These are phyloP conservation scores for Cheilosia grossa DNA, from an alignment of 2,888 invertebrate genomes.

Conservation along the genomic window DNA sequence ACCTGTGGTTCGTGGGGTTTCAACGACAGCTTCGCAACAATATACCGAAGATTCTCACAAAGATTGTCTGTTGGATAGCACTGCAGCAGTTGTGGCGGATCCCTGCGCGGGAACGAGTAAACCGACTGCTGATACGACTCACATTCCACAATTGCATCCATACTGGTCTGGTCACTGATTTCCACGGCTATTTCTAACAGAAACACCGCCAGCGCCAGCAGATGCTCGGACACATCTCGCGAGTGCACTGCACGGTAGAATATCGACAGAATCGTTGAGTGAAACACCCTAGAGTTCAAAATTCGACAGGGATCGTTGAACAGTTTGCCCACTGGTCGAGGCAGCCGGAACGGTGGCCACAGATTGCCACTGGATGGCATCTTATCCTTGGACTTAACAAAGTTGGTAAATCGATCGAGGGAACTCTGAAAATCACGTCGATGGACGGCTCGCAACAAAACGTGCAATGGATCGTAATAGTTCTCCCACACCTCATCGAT, in stretches of 20 bases:
- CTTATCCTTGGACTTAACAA: slow-evolving; percentile 86
- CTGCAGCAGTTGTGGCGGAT: slow-evolving; percentile 83
- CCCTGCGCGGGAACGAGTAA: slow-evolving; percentile 79
- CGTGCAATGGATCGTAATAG: slow-evolving; percentile 97
- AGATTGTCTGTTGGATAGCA: slow-evolving; percentile 90
- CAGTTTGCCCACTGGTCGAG: slow-evolving; percentile 86
- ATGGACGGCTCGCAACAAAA: slow-evolving; percentile 94
- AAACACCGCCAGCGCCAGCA: slow-evolving; percentile 93
- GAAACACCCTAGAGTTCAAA: slow-evolving; percentile 82
- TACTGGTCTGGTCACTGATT: slow-evolving; percentile 70
- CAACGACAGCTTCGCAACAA: slow-evolving; percentile 86
- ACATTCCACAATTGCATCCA: slow-evolving; percentile 80
- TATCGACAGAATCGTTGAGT: slow-evolving; percentile 88
- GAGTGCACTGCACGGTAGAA: slow-evolving; percentile 92
- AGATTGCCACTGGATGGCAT: slow-evolving; percentile 85
- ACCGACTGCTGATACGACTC: slow-evolving; percentile 77
- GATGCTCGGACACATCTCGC: slow-evolving; percentile 91
- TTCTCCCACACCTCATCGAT: slow-evolving; percentile 95
- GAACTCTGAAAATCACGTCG: slow-evolving; percentile 96
- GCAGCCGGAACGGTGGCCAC: slow-evolving; percentile 93
- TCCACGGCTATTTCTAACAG: slow-evolving; percentile 92
- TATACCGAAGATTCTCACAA: slow-evolving; percentile 89
- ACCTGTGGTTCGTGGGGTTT: slow-evolving; percentile 85
- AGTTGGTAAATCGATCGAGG: slow-evolving; percentile 95
- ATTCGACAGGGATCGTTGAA: slow-evolving; percentile 87